phyloP scores from a whole-genome alignment of 2,113 vertebrate species.

The Podilymbus podiceps region DNA sequence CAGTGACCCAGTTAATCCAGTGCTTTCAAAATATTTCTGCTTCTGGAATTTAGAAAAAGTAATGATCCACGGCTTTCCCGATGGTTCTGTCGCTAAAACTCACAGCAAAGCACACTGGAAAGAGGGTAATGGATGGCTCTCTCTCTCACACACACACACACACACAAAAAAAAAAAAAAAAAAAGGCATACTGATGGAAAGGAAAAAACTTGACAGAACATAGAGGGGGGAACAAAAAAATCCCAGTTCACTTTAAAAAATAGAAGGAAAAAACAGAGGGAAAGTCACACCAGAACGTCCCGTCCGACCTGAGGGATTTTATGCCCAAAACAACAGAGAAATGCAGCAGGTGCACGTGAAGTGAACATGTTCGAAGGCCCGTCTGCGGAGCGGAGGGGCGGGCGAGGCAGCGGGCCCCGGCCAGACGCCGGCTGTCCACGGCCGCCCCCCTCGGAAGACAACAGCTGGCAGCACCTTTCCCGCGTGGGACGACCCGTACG shows the following conservation, averaged over 20 bases:
- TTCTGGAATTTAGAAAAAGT: slow-evolving; percentile 18
- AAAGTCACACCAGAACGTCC: neutral
- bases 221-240: neutral
- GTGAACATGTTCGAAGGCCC: rapidly evolving
- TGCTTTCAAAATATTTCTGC: slow-evolving; percentile 34
- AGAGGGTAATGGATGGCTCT: neutral
- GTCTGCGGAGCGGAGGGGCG: rapidly evolving
- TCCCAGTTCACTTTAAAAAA: neutral
- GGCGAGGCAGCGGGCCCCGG: neutral
- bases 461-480: neutral
- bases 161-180: neutral
- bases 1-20: slow-evolving; percentile 3
- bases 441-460: neutral
- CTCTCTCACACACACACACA: too few species aligned
- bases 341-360: neutral
- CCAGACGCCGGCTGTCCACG: too few species aligned
- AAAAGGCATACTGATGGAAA: neutral
- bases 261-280: rapidly evolving
- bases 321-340: neutral
- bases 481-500: neutral
- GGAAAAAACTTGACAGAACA: neutral
- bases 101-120: neutral
- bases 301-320: neutral
- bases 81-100: neutral
- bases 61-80: neutral